Conservation (phyloP, 1,140 invertebrate genomes). For the Idris sp. region DNA sequence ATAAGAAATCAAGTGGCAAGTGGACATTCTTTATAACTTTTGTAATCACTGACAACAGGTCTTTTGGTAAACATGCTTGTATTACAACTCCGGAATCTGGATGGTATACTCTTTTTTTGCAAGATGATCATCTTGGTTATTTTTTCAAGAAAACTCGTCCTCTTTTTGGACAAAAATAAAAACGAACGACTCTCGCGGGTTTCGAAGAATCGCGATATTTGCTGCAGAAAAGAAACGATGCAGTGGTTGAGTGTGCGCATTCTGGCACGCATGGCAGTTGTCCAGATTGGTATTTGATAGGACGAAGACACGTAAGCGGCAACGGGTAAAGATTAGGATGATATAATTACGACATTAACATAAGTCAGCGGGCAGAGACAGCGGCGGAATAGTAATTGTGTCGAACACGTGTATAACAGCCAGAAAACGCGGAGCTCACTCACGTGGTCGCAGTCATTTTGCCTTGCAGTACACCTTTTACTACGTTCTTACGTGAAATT, state of each 20-base stretch:
- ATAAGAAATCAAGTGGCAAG: conserved; percentile 48
- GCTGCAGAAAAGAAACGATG: conserved; percentile 36
- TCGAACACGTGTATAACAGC: conserved; percentile 72
- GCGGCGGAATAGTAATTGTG: conserved; percentile 76
- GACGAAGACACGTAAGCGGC: conserved; percentile 72
- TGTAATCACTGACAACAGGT: conserved; percentile 49
- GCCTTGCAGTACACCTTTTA: conserved; percentile 36
- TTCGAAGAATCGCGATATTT: conserved; percentile 60
- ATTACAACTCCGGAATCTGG: conserved; percentile 45
- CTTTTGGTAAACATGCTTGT: conserved; percentile 53
- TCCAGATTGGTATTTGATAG: conserved; percentile 78
- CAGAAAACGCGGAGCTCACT: conserved; percentile 49
- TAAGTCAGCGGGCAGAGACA: conserved; percentile 76
- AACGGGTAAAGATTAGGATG: conserved; percentile 77
- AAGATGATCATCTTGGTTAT: conserved; percentile 21
- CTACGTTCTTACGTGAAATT: conserved; percentile 39
- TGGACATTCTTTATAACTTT: conserved; percentile 53
- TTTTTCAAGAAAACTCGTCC: conserved; percentile 53
- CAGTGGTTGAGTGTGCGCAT: conserved; percentile 66
- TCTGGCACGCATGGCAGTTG: conserved; percentile 77
- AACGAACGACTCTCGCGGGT: conserved; percentile 64
- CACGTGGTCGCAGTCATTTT: conserved; percentile 60
- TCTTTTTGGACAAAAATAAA: conserved; percentile 63
- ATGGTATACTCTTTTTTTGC: too few relatives aligned
- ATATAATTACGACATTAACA: conserved; percentile 80